A percentile compares a stretch with the other conserved stretches of the same genome.
These are phyloP conservation scores for Tympanoctomys barrerae DNA, from an alignment of 2,797 vertebrate species.

Conservation along the genomic window DNA sequence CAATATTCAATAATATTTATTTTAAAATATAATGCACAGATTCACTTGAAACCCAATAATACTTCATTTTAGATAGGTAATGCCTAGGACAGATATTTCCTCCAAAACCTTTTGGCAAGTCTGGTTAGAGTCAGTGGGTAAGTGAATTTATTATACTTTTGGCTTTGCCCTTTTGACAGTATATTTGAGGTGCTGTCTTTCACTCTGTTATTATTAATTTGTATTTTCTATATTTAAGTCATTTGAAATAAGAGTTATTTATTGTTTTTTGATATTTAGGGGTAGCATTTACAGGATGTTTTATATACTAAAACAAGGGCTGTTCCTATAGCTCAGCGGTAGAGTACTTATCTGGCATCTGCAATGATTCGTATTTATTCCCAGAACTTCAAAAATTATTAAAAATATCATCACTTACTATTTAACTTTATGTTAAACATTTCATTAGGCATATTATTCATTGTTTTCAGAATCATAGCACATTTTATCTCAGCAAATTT, in stretches of 20 bases:
- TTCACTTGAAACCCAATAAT: slow-evolving; percentile 51
- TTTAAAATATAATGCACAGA: slow-evolving; percentile 43
- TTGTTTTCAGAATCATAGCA: slow-evolving; percentile 24
- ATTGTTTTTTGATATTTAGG: slow-evolving; percentile 56
- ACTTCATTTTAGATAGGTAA: neutral
- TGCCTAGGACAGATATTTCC: slow-evolving; percentile 43
- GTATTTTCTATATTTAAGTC: slow-evolving; percentile 58
- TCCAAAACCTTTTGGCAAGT: neutral
- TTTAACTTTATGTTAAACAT: neutral
- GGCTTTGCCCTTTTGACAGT: neutral
- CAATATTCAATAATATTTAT: slow-evolving; percentile 50
- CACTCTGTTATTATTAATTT: slow-evolving; percentile 53
- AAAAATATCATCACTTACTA: neutral
- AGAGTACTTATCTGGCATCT: neutral
- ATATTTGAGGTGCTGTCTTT: slow-evolving; percentile 21
- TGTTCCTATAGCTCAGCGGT: neutral
- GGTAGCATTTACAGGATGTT: slow-evolving; percentile 41
- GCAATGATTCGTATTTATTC: neutral
- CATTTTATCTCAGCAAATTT: slow-evolving; percentile 22
- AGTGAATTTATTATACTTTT: neutral
- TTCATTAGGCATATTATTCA: slow-evolving; percentile 14
- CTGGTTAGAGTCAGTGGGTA: neutral
- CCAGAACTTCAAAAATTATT: neutral
- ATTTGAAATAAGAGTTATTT: slow-evolving; percentile 65
- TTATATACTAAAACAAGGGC: neutral